phyloP scores from a whole-genome alignment of 2,113 vertebrate genomes.

The Origma solitaria region DNA sequence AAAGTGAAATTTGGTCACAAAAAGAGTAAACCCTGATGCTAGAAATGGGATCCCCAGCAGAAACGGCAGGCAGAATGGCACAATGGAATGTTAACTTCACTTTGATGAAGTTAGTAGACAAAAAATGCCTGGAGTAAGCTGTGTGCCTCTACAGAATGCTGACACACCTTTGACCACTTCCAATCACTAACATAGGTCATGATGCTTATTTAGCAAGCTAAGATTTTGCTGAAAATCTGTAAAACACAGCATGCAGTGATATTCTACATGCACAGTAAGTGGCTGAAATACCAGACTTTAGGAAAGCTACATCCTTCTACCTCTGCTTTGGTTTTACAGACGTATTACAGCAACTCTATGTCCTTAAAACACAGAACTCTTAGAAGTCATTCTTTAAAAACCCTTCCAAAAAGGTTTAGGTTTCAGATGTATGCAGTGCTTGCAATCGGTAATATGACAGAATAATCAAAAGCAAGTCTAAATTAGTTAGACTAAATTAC shows the following conservation, averaged over 20 bases:
- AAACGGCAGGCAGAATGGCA: rapidly evolving
- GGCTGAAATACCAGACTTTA: background rate
- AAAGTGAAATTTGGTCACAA: background rate
- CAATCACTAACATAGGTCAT: rapidly evolving
- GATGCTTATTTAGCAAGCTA: background rate
- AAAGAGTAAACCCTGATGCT: rapidly evolving
- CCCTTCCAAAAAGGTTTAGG: background rate
- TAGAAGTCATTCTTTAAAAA: background rate
- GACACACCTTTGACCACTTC: background rate
- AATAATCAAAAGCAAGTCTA: background rate
- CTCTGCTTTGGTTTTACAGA: background rate
- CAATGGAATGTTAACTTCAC: rapidly evolving
- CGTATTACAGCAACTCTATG: rapidly evolving
- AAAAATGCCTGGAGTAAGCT: background rate
- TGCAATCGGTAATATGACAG: background rate
- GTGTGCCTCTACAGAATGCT: rapidly evolving
- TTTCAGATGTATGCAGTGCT: background rate
- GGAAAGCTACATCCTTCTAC: background rate
- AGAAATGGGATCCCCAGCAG: background rate
- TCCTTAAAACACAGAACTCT: background rate
- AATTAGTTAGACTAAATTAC: background rate
- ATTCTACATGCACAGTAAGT: background rate
- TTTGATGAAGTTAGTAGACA: background rate
- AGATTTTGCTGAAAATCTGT: background rate
- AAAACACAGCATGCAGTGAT: rapidly evolving